Percentiles rank a stretch among this genome's conserved stretches.
Evolutionary conservation across 2,888 invertebrate species (phyloP).

Genomic region (Pantelozetes paolii): DNA sequence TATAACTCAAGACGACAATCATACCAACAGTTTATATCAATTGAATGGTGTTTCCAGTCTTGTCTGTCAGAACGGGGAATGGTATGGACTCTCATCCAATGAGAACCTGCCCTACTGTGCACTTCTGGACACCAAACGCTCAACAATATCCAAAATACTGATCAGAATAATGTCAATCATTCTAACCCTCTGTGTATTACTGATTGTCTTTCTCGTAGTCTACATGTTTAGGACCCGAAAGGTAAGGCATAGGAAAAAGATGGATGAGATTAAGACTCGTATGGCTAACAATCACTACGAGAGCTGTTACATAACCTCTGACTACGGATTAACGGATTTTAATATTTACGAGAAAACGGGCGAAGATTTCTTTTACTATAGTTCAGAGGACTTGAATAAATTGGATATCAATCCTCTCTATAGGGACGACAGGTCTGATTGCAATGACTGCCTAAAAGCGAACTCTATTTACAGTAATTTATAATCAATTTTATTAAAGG

Average conservation of each 20-base stretch:
- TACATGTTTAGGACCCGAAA: background rate
- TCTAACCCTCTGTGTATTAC: background rate
- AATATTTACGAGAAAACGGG: background rate
- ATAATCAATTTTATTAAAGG: too few species aligned
- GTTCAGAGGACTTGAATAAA: background rate
- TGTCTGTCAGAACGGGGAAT: background rate
- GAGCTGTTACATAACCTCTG: background rate
- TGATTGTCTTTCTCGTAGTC: background rate
- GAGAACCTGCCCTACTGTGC: background rate
- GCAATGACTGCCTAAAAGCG: background rate
- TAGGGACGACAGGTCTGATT: background rate
- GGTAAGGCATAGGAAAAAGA: background rate
- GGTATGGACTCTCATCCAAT: background rate
- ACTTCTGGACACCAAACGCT: too few species aligned
- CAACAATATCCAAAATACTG: background rate
- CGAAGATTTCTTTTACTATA: background rate
- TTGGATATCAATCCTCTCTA: background rate
- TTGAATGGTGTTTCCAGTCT: background rate
- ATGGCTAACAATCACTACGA: background rate
- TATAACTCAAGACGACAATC: background rate
- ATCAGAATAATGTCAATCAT: background rate
- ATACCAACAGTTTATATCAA: background rate
- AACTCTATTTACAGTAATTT: slow-evolving; percentile 28
- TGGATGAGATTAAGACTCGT: background rate
- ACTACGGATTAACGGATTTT: background rate